phyloP scores from a whole-genome alignment of 2,888 invertebrate genomes.

The Cylloceria caligata region DNA sequence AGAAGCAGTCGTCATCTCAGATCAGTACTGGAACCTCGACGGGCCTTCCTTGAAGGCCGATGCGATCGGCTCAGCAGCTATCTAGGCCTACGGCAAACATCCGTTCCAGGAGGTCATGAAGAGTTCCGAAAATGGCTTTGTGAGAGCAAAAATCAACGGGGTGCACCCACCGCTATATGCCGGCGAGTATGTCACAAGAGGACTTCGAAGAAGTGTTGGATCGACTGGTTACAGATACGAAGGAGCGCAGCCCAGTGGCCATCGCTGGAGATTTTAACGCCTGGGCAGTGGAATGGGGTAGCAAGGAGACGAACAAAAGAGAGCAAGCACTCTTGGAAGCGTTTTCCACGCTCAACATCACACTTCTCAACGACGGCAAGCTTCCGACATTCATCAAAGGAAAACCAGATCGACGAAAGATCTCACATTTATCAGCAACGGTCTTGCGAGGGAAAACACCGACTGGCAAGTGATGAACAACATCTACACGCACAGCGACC shows the following conservation, averaged over 20 bases:
- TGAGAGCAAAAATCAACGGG: constrained; percentile 50
- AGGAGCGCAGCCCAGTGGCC: constrained; percentile 49
- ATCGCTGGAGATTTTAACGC: constrained; percentile 61
- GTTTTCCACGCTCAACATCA: constrained; percentile 56
- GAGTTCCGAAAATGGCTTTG: constrained; percentile 44
- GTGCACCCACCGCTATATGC: constrained; percentile 64
- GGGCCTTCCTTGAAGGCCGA: constrained; percentile 61
- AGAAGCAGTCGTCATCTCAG: constrained; percentile 64
- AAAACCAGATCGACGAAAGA: too few species aligned
- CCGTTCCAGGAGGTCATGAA: constrained; percentile 48
- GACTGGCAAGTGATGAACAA: constrained; percentile 63
- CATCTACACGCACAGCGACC: constrained; percentile 60
- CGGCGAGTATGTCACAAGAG: constrained; percentile 50
- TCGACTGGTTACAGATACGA: constrained; percentile 58
- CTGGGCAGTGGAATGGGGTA: constrained; percentile 69
- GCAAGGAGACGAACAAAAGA: constrained; percentile 64
- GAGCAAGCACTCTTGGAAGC: constrained; percentile 64
- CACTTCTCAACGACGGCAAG: too few species aligned
- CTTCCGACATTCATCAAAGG: too few species aligned
- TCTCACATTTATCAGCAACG: too few species aligned
- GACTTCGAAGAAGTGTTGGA: constrained; percentile 58
- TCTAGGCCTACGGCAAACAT: constrained; percentile 58
- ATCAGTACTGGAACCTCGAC: constrained; percentile 67
- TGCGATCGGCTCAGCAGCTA: constrained; percentile 48
- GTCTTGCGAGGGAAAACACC: constrained; percentile 52